Evolutionary conservation across 2,888 invertebrate species (phyloP).

Genomic region (Syritta pipiens): DNA sequence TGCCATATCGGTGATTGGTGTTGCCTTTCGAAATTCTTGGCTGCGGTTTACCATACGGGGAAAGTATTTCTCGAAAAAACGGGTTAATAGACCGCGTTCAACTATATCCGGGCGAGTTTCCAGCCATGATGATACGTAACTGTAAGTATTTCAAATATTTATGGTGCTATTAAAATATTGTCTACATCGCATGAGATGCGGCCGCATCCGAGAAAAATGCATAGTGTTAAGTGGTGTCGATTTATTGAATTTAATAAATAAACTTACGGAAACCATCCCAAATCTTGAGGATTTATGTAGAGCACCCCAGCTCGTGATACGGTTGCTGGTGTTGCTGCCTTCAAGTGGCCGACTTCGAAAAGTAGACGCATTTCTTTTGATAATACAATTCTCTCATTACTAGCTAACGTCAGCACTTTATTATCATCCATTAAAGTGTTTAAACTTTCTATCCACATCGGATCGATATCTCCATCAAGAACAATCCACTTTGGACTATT

Average conservation of each 20-base stretch:
- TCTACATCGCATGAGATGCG: no score
- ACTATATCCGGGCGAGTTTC: slow-evolving; percentile 87
- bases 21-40: slow-evolving; percentile 91
- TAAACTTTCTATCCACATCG: slow-evolving; percentile 94
- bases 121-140: slow-evolving; percentile 94
- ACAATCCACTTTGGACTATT: slow-evolving; percentile 96
- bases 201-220: no score
- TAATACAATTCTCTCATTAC: slow-evolving; percentile 95
- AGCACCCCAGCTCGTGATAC: slow-evolving; percentile 97
- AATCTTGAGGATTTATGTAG: slow-evolving; percentile 95
- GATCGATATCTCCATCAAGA: slow-evolving; percentile 93
- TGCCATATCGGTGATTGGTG: slow-evolving; percentile 93
- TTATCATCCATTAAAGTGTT: slow-evolving; percentile 99
- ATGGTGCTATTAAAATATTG: slow-evolving; percentile 28
- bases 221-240: not conserved
- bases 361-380: slow-evolving; percentile 93
- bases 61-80: slow-evolving; percentile 96
- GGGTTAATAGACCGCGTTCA: slow-evolving; percentile 90
- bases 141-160: slow-evolving; percentile 73
- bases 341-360: slow-evolving; percentile 94
- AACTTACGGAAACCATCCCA: slow-evolving; percentile 96
- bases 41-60: slow-evolving; percentile 90
- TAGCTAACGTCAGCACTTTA: slow-evolving; percentile 95
- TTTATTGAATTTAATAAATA: not conserved
- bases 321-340: slow-evolving; percentile 97